Percentiles rank a stretch among this genome's conserved stretches.
Conservation (phyloP, 2,888 invertebrate species). For the Pachliopta kotzebuea region DNA sequence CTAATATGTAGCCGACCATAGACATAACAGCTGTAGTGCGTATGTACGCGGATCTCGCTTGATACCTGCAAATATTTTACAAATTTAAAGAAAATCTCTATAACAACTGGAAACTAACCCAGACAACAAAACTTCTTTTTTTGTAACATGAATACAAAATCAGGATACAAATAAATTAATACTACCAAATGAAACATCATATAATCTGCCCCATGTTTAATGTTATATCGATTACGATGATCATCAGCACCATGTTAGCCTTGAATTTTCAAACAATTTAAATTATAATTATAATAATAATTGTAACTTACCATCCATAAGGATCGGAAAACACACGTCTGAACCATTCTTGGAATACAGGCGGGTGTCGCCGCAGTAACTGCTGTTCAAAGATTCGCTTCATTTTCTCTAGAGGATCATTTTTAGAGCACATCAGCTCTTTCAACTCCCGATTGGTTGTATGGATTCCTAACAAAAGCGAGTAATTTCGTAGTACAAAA, state of each 20-base stretch:
- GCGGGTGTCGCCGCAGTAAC: conserved; percentile 86
- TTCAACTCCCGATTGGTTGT: conserved; percentile 82
- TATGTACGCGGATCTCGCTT: conserved; percentile 93
- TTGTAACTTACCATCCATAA: conserved; percentile 84
- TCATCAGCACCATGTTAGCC: no score
- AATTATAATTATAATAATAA: background rate
- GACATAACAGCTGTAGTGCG: conserved; percentile 98
- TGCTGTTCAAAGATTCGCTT: conserved; percentile 83
- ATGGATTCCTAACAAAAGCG: conserved; percentile 60
- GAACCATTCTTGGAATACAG: conserved; percentile 97
- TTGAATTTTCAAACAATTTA: no score
- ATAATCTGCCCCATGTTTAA: no score
- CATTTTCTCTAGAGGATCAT: conserved; percentile 84
- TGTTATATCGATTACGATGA: no score
- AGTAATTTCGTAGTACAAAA: background rate
- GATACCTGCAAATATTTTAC: conserved; percentile 83
- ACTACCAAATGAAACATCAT: no score
- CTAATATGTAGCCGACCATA: conserved; percentile 95
- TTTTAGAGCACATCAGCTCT: conserved; percentile 80
- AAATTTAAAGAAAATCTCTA: no score
- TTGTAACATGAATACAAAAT: no score
- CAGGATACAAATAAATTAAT: no score
- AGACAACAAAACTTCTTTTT: no score
- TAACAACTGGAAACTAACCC: no score
- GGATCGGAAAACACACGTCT: conserved; percentile 93